Base-by-base conservation (phyloP, 2,113 vertebrate species). In the Mystacornis crossleyi region DNA sequence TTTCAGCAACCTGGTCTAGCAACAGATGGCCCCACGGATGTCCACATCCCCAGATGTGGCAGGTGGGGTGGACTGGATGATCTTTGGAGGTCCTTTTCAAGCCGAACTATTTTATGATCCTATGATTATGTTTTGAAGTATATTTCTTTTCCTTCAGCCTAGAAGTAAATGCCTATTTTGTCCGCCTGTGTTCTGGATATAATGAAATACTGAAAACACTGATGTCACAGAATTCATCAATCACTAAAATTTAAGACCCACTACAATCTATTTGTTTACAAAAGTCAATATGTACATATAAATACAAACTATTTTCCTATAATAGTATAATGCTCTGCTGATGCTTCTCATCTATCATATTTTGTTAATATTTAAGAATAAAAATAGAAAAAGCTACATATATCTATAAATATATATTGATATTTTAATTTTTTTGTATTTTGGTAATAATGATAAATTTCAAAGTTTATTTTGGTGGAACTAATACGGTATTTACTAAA, bases 31-130 rank as follows among this genome's bases (percentile, higher is more conserved):
- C n/a, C n/a, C n/a, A n/a, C n/a, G n/a, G n/a, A n/a, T n/a, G n/a
- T n/a, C n/a, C n/a, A 16, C n/a, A 4, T 23, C 51, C 26, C 33
- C 2, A 0, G 10, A 23, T 20, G 1, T 8, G 4, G 7, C 36
- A 54, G 14, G 6, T 36, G 16, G 24, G 15, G 58, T 23, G 9
- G 11, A 42, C 15, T 34, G 24, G 4, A 17, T 61, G 33, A 8
- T 28, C 23, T 81, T 75, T 10, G 16, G 33, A 81, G 31, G 26
- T 28, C 2, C 7, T 38, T 62, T 85, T 40, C 29, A 64, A 58
- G 7, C 8, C 43, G 71, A 64, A 65, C 2, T 3, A 7, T 71
- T 81, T 55, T 45, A n/a, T 48, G 18, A 50, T 60, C 45, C 29
- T 50, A 11, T 10, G 5, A 33, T 53, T 48, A 16, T 4, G 2